A percentile compares a stretch with the other conserved stretches of the same genome.
Conservation (phyloP, 2,888 invertebrate genomes). For the Hemaris fuciformis region DNA sequence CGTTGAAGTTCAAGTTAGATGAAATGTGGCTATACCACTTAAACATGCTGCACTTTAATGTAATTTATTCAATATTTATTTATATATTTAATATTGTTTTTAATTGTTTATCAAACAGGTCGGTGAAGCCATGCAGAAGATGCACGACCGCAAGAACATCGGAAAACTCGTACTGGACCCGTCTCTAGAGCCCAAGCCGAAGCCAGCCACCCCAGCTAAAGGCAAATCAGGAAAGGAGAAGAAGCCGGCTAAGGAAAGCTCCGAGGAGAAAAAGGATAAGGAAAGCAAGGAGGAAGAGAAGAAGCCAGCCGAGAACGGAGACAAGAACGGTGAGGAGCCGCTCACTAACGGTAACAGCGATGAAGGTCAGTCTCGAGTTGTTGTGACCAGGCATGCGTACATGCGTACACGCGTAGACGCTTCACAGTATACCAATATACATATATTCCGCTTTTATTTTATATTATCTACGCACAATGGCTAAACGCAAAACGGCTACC, state of each 20-base stretch:
- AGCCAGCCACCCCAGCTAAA: conserved; percentile 89
- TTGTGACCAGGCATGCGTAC: conserved; percentile 56
- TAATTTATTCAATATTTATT: not conserved
- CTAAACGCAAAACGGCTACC: conserved; percentile 55
- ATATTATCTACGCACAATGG: conserved; percentile 63
- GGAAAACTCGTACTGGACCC: conserved; percentile 94
- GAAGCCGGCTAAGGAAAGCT: conserved; percentile 83
- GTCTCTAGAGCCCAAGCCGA: conserved; percentile 88
- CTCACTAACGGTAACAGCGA: conserved; percentile 80
- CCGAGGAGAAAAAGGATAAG: conserved; percentile 85
- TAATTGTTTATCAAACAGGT: too few relatives aligned
- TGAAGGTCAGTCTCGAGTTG: conserved; percentile 76
- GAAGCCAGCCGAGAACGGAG: conserved; percentile 72
- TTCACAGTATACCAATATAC: conserved; percentile 33
- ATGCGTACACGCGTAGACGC: conserved; percentile 49
- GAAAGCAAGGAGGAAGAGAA: conserved; percentile 80
- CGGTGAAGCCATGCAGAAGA: conserved; percentile 94
- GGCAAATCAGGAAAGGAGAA: conserved; percentile 87
- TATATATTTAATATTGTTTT: not conserved
- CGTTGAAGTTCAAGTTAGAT: too few relatives aligned
- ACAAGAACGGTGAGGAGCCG: conserved; percentile 77
- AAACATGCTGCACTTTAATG: too few relatives aligned
- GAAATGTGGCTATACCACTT: not conserved
- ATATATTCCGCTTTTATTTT: conserved; percentile 41
- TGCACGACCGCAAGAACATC: conserved; percentile 95